A percentile compares a stretch with the other conserved stretches of the same genome.
Conservation (phyloP, 1,140 invertebrate species). For the Dreissena polymorpha region DNA sequence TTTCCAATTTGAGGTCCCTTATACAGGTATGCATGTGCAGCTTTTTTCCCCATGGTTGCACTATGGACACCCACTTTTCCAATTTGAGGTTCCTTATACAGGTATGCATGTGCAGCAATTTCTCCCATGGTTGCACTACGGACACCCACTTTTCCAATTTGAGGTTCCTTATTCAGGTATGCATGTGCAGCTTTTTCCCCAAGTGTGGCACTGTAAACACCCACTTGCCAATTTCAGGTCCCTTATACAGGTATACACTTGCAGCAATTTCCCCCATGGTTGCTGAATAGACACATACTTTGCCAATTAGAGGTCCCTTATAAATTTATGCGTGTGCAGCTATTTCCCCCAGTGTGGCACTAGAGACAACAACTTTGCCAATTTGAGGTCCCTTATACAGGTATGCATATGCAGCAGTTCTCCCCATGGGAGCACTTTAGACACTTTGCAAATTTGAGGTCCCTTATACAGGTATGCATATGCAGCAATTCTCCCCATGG, state of each 20-base stretch:
- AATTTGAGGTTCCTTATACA: conserved; percentile 91
- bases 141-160: conserved; percentile 97
- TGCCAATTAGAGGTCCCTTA: conserved; percentile 92
- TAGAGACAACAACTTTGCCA: conserved; percentile 97
- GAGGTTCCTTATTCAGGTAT: conserved; percentile 85
- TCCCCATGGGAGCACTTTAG: too few species aligned
- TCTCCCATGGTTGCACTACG: conserved; percentile 82
- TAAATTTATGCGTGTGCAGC: conserved; percentile 77
- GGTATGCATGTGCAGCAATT: conserved; percentile 63
- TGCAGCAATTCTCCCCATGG: conserved; percentile 95
- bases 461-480: conserved; percentile 83
- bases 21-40: conserved; percentile 88
- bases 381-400: conserved; percentile 89
- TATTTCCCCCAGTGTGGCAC: not conserved
- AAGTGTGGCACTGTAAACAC: too few species aligned
- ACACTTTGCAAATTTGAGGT: too few species aligned
- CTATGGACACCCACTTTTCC: conserved; percentile 97
- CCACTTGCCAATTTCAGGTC: too few species aligned
- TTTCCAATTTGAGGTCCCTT: conserved; percentile 94
- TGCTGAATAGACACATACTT: conserved; percentile 97
- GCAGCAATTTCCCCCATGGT: conserved; percentile 95
- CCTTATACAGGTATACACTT: conserved; percentile 83
- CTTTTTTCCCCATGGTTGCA: conserved; percentile 95
- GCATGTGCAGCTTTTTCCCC: not conserved
- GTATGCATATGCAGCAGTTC: conserved; percentile 55